Evolutionary conservation across 1,140 invertebrate species (phyloP).

Genomic region (Drosophila teissieri): DNA sequence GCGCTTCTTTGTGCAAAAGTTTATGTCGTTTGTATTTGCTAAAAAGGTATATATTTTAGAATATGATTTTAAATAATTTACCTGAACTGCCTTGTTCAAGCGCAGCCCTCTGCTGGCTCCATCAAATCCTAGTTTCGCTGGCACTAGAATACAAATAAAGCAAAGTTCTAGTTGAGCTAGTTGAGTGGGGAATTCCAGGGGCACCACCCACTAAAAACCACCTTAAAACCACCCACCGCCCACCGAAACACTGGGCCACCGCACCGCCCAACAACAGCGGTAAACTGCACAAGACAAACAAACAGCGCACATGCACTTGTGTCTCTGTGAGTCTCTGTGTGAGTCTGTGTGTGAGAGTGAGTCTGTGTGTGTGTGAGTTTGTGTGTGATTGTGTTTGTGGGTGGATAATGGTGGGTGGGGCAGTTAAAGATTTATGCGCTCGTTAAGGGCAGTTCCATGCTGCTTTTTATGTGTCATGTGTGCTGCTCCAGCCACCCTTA

Average conservation of each 20-base stretch:
- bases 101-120: background rate
- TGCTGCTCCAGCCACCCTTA: constrained; percentile 13
- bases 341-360: background rate
- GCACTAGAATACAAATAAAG: constrained; percentile 27
- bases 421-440: constrained; percentile 80
- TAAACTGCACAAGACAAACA: constrained; percentile 26
- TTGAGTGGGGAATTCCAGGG: background rate
- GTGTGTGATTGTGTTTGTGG: background rate
- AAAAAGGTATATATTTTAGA: too few relatives aligned
- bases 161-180: background rate
- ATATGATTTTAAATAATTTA: too few relatives aligned
- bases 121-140: background rate
- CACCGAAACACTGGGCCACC: background rate
- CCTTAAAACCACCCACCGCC: background rate
- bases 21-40: too few relatives aligned
- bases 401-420: constrained; percentile 22
- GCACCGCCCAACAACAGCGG: constrained; percentile 5
- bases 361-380: background rate
- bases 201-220: background rate
- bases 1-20: too few relatives aligned
- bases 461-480: constrained; percentile 78
- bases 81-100: background rate
- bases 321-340: background rate
- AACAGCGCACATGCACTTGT: background rate
- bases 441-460: constrained; percentile 79